Conservation (phyloP, 37 sponge, comb jelly and placozoan species). For the Diacarnus erythraeanus region DNA sequence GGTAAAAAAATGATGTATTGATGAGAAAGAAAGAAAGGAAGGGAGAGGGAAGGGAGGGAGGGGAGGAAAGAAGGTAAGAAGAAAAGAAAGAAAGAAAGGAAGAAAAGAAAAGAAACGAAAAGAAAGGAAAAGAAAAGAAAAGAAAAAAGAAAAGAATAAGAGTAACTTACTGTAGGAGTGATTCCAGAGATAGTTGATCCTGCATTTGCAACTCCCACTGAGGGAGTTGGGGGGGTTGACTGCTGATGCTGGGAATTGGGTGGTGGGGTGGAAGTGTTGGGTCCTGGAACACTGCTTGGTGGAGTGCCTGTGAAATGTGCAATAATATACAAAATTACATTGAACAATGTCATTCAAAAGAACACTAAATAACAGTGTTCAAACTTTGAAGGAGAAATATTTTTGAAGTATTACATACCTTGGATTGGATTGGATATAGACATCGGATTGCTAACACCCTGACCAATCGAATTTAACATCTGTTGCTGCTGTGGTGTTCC, state of each 20-base stretch:
- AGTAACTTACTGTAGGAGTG: constrained; percentile 12
- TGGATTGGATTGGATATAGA: background rate
- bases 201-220: background rate
- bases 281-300: constrained; percentile 2
- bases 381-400: background rate
- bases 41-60: no score
- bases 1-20: no score
- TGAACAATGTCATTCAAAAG: no score
- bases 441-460: background rate
- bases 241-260: background rate
- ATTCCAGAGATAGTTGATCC: background rate
- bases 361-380: no score
- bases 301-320: background rate
- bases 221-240: background rate
- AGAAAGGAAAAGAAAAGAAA: no score
- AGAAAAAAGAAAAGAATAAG: no score
- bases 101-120: no score
- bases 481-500: background rate
- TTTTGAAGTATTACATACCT: background rate
- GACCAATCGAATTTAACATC: background rate
- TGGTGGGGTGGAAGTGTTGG: background rate
- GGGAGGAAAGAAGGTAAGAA: no score
- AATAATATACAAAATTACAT: no score
- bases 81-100: no score
- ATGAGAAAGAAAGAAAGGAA: no score